Evolutionary conservation across 2,113 vertebrate genomes (phyloP).

Genomic region (Dipodomys stephensi): DNA sequence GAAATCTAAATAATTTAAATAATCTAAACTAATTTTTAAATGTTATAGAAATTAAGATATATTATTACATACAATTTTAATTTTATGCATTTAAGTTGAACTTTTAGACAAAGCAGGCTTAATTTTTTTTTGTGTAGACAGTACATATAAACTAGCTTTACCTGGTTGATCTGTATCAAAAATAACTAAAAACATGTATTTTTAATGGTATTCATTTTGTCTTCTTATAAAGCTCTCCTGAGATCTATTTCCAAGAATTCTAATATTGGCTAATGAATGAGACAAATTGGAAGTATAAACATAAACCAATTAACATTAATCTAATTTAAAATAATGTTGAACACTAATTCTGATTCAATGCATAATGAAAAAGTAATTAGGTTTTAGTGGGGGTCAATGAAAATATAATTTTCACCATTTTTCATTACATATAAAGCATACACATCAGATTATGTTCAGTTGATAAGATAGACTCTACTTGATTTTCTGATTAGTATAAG

Average conservation of each 20-base stretch:
- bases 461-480: background rate
- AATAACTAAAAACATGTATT: too few relatives aligned
- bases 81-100: background rate
- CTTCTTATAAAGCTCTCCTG: background rate
- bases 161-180: too few relatives aligned
- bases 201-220: background rate
- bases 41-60: background rate
- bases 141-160: too few relatives aligned
- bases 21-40: background rate
- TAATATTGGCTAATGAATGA: background rate
- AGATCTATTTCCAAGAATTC: background rate
- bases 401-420: background rate
- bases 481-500: background rate
- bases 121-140: background rate
- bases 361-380: background rate
- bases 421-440: background rate
- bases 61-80: background rate
- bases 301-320: background rate
- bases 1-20: too few relatives aligned
- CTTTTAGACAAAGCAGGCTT: background rate
- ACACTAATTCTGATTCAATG: background rate
- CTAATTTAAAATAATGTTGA: background rate
- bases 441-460: background rate
- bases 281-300: background rate
- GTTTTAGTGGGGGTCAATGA: background rate